A percentile compares a stretch with the other conserved stretches of the same genome.
phyloP scores from a whole-genome alignment of 2,797 vertebrate genomes.

The Vespertilio murinus region DNA sequence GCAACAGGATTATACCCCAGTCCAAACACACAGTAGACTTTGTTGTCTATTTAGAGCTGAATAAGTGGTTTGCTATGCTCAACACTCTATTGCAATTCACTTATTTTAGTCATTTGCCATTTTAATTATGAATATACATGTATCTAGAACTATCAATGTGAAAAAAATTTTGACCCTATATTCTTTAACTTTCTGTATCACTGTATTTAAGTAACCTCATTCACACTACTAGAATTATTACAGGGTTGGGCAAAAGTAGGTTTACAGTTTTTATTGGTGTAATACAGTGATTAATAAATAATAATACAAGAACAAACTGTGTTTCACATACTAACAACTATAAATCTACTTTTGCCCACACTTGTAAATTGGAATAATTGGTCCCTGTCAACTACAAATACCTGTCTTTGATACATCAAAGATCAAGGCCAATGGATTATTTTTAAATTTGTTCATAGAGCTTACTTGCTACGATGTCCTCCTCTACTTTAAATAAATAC shows the following conservation, averaged over 20 bases:
- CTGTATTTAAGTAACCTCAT: constrained; percentile 7
- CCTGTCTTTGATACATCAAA: constrained; percentile 1
- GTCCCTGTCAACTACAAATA: constrained; percentile 5
- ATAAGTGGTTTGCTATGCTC: constrained; percentile 39
- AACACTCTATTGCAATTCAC: constrained; percentile 39
- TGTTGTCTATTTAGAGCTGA: constrained; percentile 30
- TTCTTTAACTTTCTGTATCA: constrained; percentile 33
- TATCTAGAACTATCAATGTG: constrained; percentile 1
- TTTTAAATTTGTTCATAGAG: constrained; percentile 43
- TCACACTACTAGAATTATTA: constrained; percentile 35
- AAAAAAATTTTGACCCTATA: constrained; percentile 36
- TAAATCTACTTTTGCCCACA: background rate
- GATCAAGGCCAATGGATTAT: background rate
- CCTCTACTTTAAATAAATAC: constrained; percentile 12
- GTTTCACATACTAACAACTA: background rate
- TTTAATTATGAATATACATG: constrained; percentile 37
- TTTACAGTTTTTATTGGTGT: background rate
- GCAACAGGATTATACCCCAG: constrained; percentile 50
- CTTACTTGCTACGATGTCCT: constrained; percentile 8
- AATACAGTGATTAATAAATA: background rate
- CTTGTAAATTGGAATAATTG: background rate
- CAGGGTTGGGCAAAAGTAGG: background rate
- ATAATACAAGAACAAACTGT: background rate
- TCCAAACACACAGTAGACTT: constrained; percentile 39
- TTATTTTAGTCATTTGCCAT: constrained; percentile 43